Percentiles rank a stretch among this genome's conserved stretches.
Conservation (phyloP, 2,888 invertebrate species). For the Himalopsyche tibetana region DNA sequence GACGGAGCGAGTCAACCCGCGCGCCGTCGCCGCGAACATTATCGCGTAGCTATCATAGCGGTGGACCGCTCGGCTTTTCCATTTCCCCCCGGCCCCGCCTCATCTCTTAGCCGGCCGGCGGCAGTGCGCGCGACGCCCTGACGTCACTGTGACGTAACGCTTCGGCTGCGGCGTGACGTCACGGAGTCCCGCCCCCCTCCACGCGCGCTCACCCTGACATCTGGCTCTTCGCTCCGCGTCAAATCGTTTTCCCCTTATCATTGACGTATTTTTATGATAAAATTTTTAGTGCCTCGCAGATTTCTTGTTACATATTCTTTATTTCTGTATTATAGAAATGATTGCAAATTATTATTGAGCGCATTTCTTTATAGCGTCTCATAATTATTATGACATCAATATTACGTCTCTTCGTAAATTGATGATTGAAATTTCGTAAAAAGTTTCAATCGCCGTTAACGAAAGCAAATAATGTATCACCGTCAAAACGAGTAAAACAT, state of each 20-base stretch:
- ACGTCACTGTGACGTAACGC: slow-evolving; percentile 57
- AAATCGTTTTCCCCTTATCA: slow-evolving; percentile 17
- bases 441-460: not conserved
- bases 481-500: not conserved
- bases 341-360: not conserved
- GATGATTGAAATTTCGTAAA: too few relatives aligned
- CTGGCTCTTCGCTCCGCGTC: slow-evolving; percentile 12
- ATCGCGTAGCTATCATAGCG: slow-evolving; percentile 27
- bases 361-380: not conserved
- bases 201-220: slow-evolving; percentile 24
- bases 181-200: slow-evolving; percentile 43
- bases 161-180: slow-evolving; percentile 48
- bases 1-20: slow-evolving; percentile 6
- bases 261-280: slow-evolving; percentile 7
- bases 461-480: not conserved
- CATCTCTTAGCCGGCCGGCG: slow-evolving; percentile 18
- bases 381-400: not conserved
- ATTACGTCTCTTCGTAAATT: not conserved
- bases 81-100: not conserved
- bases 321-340: not conserved
- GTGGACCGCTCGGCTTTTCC: slow-evolving; percentile 35
- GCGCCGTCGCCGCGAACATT: slow-evolving; percentile 19
- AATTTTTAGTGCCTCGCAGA: too few relatives aligned
- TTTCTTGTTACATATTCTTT: not conserved
- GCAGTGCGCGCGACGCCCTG: slow-evolving; percentile 45